Evolutionary conservation across 2,113 vertebrate species (phyloP).

Genomic region (Papio anubis): DNA sequence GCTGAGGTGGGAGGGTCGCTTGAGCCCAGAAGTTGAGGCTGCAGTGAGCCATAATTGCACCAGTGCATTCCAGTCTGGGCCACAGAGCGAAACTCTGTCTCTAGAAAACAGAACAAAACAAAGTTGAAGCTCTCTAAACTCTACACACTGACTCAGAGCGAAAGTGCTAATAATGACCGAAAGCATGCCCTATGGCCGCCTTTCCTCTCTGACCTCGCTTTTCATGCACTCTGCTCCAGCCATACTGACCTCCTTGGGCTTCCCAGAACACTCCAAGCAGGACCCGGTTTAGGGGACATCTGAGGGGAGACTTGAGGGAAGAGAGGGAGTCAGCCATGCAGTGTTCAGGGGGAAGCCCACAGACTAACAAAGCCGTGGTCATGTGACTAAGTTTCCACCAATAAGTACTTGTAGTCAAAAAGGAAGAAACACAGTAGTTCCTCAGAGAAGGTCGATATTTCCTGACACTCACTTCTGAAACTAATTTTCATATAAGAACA

Average conservation of each 20-base stretch:
- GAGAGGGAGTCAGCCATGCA: background rate
- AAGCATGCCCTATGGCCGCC: background rate
- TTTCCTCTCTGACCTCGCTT: background rate
- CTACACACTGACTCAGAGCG: background rate
- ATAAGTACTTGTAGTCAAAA: background rate
- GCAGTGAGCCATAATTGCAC: too few species aligned
- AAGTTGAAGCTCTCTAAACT: background rate
- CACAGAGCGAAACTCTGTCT: too few species aligned
- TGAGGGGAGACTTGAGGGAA: background rate
- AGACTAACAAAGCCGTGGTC: background rate
- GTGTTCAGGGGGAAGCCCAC: background rate
- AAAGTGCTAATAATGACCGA: background rate
- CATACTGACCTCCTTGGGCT: background rate
- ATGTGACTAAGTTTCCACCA: background rate
- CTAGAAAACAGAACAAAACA: too few species aligned
- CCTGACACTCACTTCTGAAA: background rate
- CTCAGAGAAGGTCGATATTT: background rate
- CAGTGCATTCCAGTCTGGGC: too few species aligned
- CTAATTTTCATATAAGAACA: background rate
- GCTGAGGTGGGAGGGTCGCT: too few species aligned
- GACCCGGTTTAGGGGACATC: background rate
- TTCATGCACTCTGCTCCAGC: background rate
- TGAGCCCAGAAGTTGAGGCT: too few species aligned
- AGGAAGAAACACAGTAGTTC: background rate
- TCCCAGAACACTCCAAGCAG: background rate